Conservation (phyloP, 2,888 invertebrate species). For the Stenolophus ochropezus region DNA sequence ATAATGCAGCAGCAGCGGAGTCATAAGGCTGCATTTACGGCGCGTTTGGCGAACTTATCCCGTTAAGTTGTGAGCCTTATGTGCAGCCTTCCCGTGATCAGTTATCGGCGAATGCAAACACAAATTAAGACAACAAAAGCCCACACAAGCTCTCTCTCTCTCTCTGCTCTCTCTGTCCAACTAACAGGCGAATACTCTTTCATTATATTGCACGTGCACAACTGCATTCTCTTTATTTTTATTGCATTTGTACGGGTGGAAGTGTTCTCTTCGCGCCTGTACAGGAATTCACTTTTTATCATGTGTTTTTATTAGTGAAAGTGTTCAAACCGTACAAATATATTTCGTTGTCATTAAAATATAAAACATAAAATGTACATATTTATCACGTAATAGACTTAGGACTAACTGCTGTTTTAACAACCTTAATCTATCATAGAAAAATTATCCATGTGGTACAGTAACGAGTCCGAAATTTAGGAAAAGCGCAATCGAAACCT, state of each 20-base stretch:
- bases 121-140: constrained; percentile 56
- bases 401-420: too few relatives aligned
- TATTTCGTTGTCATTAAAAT: too few relatives aligned
- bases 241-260: constrained; percentile 24
- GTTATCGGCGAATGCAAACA: constrained; percentile 57
- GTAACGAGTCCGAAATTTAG: too few relatives aligned
- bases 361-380: too few relatives aligned
- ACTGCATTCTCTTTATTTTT: constrained; percentile 41
- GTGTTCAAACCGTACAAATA: too few relatives aligned
- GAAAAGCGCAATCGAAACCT: too few relatives aligned
- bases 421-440: too few relatives aligned
- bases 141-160: background rate
- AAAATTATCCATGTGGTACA: too few relatives aligned
- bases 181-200: constrained; percentile 49
- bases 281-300: constrained; percentile 19
- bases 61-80: constrained; percentile 52
- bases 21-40: constrained; percentile 58
- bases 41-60: constrained; percentile 49
- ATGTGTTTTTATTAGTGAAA: background rate
- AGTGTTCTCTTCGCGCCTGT: background rate
- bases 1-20: constrained; percentile 46
- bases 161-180: background rate
- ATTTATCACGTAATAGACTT: too few relatives aligned
- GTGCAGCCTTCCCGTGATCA: constrained; percentile 48
- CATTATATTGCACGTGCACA: constrained; percentile 56